Percentiles rank a stretch among this genome's conserved stretches.
These are phyloP conservation scores for Phaethon lepturus DNA, from an alignment of 2,113 vertebrate species.

Conservation along the genomic window DNA sequence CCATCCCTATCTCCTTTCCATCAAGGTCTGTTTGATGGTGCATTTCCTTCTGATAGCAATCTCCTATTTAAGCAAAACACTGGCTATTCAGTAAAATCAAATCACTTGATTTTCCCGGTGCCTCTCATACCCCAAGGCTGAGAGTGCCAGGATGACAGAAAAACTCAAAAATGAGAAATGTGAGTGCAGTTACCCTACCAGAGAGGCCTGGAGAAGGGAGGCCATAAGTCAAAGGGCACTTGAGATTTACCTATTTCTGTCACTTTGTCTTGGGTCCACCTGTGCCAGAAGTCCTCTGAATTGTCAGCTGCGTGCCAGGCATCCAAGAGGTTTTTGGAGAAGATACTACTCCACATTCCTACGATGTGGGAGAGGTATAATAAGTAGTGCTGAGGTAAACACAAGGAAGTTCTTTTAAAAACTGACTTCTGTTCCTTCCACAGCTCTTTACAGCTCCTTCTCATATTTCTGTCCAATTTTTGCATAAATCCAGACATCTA, in stretches of 20 bases:
- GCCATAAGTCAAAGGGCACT: background rate
- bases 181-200: background rate
- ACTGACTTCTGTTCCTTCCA: background rate
- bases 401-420: background rate
- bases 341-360: slow-evolving; percentile 78
- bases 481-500: background rate
- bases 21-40: background rate
- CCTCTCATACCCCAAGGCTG: background rate
- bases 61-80: background rate
- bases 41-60: background rate
- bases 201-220: background rate
- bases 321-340: slow-evolving; percentile 77
- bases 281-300: slow-evolving; percentile 74
- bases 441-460: background rate
- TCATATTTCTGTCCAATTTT: background rate
- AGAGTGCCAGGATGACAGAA: background rate
- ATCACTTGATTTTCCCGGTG: background rate
- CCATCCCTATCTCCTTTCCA: background rate
- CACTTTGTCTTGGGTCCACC: slow-evolving; percentile 70
- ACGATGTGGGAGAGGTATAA: background rate
- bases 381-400: background rate
- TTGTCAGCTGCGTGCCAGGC: slow-evolving; percentile 71
- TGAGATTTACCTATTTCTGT: slow-evolving; percentile 66
- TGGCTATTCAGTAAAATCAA: background rate
- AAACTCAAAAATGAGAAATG: background rate